These are phyloP conservation scores for Delia radicum DNA, from an alignment of 1,140 invertebrate genomes.

Conservation along the genomic window DNA sequence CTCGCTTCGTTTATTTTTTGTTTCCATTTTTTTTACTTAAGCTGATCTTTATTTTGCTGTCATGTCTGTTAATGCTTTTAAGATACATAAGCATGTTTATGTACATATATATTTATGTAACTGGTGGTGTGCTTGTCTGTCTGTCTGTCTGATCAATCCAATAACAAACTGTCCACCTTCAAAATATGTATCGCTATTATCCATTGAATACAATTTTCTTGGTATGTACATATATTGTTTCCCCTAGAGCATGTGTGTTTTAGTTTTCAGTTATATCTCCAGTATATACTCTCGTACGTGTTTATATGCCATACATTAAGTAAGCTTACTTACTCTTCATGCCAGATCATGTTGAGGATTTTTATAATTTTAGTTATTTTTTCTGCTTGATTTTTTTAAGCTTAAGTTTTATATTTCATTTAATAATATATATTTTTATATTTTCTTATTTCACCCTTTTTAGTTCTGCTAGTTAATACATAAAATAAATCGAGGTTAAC, in stretches of 20 bases:
- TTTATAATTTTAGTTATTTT: neutral
- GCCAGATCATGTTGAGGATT: neutral
- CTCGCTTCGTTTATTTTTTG: neutral
- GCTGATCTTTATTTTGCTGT: neutral
- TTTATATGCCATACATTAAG: too few relatives aligned
- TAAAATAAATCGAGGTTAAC: slow-evolving; percentile 1
- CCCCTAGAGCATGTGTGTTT: too few relatives aligned
- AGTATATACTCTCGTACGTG: too few relatives aligned
- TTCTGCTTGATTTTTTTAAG: neutral
- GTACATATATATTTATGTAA: neutral
- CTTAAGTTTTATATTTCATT: neutral
- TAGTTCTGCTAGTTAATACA: slow-evolving; percentile 4
- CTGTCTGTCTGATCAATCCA: neutral
- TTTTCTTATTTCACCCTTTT: neutral
- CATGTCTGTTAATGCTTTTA: neutral
- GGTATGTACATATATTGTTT: too few relatives aligned
- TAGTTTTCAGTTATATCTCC: too few relatives aligned
- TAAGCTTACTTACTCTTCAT: neutral
- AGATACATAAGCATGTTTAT: neutral
- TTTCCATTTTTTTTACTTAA: neutral
- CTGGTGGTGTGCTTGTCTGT: neutral
- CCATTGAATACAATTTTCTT: too few relatives aligned
- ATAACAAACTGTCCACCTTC: neutral
- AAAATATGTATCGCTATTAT: neutral
- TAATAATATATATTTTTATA: neutral